Evolutionary conservation across 2,888 invertebrate genomes (phyloP).

Genomic region (Rhagonycha lutea): DNA sequence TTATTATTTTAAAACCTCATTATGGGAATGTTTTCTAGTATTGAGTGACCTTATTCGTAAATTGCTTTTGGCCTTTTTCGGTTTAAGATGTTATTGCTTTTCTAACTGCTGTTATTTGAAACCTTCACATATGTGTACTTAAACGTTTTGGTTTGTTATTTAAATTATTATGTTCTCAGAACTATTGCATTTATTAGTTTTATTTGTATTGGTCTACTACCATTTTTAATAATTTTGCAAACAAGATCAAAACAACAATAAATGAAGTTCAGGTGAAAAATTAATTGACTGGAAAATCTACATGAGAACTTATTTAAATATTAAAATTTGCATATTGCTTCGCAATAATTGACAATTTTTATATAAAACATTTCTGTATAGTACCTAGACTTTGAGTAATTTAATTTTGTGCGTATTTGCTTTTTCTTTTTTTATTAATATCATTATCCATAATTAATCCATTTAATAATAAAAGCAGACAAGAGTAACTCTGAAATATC

Average conservation of each 20-base stretch:
- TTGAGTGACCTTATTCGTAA: constrained; percentile 37
- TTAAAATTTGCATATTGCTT: no score
- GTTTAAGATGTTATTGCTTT: constrained; percentile 34
- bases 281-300: neutral
- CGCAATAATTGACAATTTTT: no score
- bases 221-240: neutral
- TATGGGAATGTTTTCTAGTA: constrained; percentile 36
- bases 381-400: no score
- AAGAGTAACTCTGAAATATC: no score
- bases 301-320: no score
- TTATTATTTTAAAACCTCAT: constrained; percentile 35
- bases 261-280: neutral
- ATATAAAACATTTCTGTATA: no score
- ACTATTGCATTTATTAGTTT: neutral
- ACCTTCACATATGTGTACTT: constrained; percentile 25
- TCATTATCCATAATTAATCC: no score
- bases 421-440: no score
- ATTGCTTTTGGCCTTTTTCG: constrained; percentile 38
- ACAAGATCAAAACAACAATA: neutral
- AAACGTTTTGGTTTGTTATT: neutral
- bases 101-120: constrained; percentile 36
- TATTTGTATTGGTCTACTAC: neutral
- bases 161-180: neutral
- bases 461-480: no score
- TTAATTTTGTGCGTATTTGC: no score